Evolutionary conservation across 2,888 invertebrate genomes (phyloP).

Genomic region (Romanomermis culicivorax): DNA sequence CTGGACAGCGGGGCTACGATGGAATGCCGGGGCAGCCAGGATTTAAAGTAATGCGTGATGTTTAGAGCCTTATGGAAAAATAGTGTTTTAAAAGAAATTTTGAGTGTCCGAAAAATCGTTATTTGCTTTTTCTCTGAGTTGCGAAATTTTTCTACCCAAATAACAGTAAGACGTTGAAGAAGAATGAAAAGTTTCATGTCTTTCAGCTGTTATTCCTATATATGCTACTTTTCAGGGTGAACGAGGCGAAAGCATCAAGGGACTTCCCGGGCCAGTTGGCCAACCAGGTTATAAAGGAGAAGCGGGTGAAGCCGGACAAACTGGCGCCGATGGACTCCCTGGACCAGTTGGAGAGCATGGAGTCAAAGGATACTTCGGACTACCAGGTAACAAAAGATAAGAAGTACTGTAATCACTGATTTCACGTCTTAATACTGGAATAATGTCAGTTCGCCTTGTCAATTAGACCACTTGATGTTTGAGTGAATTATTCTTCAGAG

Average conservation of each 20-base stretch:
- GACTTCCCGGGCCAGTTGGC: conserved; percentile 11
- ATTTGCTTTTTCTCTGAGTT: no score
- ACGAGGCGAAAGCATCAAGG: conserved; percentile 10
- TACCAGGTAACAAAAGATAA: conserved; percentile 14
- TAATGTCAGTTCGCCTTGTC: no score
- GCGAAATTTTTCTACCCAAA: no score
- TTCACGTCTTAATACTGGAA: no score
- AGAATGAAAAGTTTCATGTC: no score
- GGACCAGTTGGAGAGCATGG: conserved; percentile 13
- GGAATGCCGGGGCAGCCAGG: background rate
- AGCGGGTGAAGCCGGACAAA: conserved; percentile 4
- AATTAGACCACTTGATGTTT: no score
- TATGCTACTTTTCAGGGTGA: conserved; percentile 8
- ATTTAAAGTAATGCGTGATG: background rate
- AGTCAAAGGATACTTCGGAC: conserved; percentile 9
- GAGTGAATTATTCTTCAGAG: no score
- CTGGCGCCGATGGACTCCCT: conserved; percentile 11
- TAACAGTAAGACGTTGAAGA: background rate
- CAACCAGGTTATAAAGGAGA: conserved; percentile 8
- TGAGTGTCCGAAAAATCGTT: no score
- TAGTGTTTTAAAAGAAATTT: no score
- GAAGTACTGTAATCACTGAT: conserved; percentile 16
- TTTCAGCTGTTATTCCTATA: background rate
- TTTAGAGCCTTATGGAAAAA: no score
- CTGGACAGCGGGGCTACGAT: background rate